A percentile compares a stretch with the other conserved stretches of the same genome.
These are phyloP conservation scores for Leptothorax acervorum DNA, from an alignment of 2,888 invertebrate species.

Conservation along the genomic window DNA sequence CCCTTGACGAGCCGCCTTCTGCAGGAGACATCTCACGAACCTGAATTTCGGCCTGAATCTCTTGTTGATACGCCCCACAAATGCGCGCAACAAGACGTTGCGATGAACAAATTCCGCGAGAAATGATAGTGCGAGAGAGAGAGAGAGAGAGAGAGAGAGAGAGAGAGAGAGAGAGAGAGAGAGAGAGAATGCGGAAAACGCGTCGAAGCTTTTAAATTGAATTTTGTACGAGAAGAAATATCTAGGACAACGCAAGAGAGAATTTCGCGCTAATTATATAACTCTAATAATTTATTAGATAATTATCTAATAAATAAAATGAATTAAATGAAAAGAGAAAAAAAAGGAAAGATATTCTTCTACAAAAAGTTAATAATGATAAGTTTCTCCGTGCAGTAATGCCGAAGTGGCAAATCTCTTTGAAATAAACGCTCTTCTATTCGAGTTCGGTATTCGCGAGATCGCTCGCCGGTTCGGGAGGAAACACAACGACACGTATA, in stretches of 20 bases:
- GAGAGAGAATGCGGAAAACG: neutral
- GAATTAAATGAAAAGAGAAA: neutral
- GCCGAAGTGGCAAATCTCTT: neutral
- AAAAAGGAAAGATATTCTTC: slow-evolving; percentile 68
- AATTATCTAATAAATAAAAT: neutral
- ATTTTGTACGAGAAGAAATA: slow-evolving; percentile 5
- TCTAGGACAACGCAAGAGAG: neutral
- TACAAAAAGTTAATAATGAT: slow-evolving; percentile 36
- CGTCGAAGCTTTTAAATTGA: neutral
- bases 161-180: neutral
- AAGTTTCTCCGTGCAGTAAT: neutral
- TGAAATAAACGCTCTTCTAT: neutral
- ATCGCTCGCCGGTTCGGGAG: slow-evolving; percentile 11
- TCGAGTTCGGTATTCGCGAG: neutral
- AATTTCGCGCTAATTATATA: neutral
- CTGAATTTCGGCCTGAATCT: slow-evolving; percentile 25
- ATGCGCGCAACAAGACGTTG: neutral
- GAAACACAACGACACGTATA: neutral
- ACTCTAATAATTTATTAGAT: neutral
- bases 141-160: neutral
- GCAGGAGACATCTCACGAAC: neutral
- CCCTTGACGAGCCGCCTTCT: slow-evolving; percentile 46
- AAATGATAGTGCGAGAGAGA: neutral
- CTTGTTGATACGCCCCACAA: neutral
- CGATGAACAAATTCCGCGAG: neutral